Conservation (phyloP, 2,797 vertebrate species). For the Chanos chanos region DNA sequence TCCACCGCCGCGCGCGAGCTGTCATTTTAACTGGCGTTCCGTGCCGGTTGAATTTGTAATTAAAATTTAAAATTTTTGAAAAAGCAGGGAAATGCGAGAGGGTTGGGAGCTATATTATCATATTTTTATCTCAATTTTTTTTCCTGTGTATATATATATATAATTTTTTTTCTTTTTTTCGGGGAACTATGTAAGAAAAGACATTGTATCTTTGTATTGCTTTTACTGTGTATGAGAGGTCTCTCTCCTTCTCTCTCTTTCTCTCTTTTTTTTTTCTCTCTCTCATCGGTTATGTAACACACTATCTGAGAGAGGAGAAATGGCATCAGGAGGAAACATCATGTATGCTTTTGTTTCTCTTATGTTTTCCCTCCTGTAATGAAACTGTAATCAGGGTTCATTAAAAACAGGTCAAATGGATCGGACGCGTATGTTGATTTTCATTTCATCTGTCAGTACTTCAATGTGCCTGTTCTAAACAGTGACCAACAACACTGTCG, state of each 20-base stretch:
- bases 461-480: not conserved
- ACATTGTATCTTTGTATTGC: conserved; percentile 65
- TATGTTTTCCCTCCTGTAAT: conserved; percentile 73
- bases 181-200: conserved; percentile 60
- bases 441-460: not conserved
- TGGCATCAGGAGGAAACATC: conserved; percentile 52
- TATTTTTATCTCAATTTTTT: conserved; percentile 45
- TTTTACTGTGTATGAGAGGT: conserved; percentile 58
- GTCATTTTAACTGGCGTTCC: conserved; percentile 10
- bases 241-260: conserved; percentile 7
- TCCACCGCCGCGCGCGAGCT: conserved; percentile 11
- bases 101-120: conserved; percentile 49
- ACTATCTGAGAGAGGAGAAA: conserved; percentile 41
- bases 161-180: conserved; percentile 58
- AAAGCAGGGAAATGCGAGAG: conserved; percentile 36
- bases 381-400: conserved; percentile 82
- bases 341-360: conserved; percentile 63
- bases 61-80: conserved; percentile 29
- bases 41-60: conserved; percentile 46
- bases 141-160: conserved; percentile 57
- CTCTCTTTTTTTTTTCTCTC: conserved; percentile 25
- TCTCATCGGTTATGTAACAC: conserved; percentile 50
- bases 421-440: not conserved
- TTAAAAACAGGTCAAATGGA: conserved; percentile 69
- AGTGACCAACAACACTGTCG: too few relatives aligned